phyloP scores from a whole-genome alignment of 2,888 invertebrate genomes.

The Hanleya hanleyi region DNA sequence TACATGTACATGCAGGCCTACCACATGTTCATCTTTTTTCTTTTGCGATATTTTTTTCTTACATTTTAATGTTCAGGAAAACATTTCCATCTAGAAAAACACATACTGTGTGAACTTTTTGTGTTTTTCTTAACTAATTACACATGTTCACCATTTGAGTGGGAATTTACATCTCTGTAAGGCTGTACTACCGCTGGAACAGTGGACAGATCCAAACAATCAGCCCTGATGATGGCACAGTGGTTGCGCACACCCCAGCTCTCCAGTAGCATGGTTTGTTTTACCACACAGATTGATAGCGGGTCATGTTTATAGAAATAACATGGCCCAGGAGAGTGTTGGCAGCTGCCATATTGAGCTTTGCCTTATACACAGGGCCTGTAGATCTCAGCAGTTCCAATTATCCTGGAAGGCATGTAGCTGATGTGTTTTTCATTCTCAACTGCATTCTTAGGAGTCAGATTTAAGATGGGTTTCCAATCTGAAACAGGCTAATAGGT shows the following conservation, averaged over 20 bases:
- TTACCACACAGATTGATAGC: conserved; percentile 3
- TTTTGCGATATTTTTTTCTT: too few relatives aligned
- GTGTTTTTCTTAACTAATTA: not conserved
- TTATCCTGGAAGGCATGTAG: not conserved
- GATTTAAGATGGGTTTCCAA: not conserved
- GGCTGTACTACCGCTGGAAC: not conserved
- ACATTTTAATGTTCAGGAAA: too few relatives aligned
- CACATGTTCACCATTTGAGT: not conserved
- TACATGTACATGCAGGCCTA: too few relatives aligned
- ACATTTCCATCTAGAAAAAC: too few relatives aligned
- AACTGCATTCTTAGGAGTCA: not conserved
- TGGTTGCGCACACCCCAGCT: too few relatives aligned
- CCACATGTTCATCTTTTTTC: too few relatives aligned
- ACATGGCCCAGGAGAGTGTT: not conserved
- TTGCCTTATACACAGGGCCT: too few relatives aligned
- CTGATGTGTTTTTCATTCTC: not conserved
- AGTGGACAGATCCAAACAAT: too few relatives aligned
- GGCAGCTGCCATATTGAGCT: conserved; percentile 3
- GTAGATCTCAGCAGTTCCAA: not conserved
- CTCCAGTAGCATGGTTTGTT: not conserved
- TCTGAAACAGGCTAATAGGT: not conserved
- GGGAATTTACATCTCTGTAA: not conserved
- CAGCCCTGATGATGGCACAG: too few relatives aligned
- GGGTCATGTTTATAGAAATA: conserved; percentile 4
- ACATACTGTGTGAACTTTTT: too few relatives aligned